These are phyloP conservation scores for Bursaphelenchus okinawaensis DNA, from an alignment of 2,888 invertebrate species.

Conservation along the genomic window DNA sequence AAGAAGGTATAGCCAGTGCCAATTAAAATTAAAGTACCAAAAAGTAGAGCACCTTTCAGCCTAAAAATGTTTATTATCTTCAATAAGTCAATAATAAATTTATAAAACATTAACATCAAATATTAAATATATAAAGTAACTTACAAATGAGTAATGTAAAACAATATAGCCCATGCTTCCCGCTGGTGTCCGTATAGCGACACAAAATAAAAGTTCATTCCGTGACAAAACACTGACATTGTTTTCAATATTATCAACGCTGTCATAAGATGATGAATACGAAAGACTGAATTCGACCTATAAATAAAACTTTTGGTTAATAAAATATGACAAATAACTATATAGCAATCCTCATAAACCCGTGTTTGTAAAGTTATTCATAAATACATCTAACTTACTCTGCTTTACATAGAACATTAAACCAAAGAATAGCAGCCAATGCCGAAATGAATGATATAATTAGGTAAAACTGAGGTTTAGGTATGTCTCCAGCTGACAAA, in stretches of 20 bases:
- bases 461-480: slow-evolving; percentile 82
- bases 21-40: slow-evolving; percentile 89
- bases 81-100: background rate
- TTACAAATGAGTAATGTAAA: slow-evolving; percentile 92
- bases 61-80: slow-evolving; percentile 62
- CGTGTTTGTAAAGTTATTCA: too few species aligned
- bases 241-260: slow-evolving; percentile 79
- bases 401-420: slow-evolving; percentile 72
- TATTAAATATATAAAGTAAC: slow-evolving; percentile 58
- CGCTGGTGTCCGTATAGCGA: slow-evolving; percentile 84
- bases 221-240: slow-evolving; percentile 81
- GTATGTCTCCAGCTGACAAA: slow-evolving; percentile 74
- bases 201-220: slow-evolving; percentile 76
- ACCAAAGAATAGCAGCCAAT: slow-evolving; percentile 83
- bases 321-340: background rate
- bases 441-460: slow-evolving; percentile 85
- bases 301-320: too few species aligned
- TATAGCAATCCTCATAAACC: too few species aligned
- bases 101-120: background rate
- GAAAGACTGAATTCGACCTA: slow-evolving; percentile 66
- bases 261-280: slow-evolving; percentile 94
- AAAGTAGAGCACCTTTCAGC: slow-evolving; percentile 82
- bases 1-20: slow-evolving; percentile 97
- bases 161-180: slow-evolving; percentile 93
- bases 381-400: too few species aligned